Evolutionary conservation across 2,888 invertebrate species (phyloP).

Genomic region (Euclidia mi): DNA sequence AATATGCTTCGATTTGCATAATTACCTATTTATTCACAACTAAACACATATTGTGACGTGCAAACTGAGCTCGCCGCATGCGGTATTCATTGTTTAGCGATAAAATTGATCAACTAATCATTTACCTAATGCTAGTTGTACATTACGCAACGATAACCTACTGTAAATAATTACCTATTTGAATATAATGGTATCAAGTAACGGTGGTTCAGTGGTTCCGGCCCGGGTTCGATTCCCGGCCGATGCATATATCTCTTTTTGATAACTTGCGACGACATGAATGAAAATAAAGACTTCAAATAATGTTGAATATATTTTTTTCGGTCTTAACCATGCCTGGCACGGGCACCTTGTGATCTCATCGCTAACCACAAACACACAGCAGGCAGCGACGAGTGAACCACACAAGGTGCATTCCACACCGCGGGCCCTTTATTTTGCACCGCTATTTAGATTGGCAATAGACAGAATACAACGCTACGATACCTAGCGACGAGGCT

Average conservation of each 20-base stretch:
- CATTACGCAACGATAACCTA: too few species aligned
- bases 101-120: constrained; percentile 26
- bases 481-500: neutral
- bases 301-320: constrained; percentile 24
- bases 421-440: constrained; percentile 32
- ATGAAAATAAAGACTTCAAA: neutral
- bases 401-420: constrained; percentile 38
- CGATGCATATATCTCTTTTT: constrained; percentile 87
- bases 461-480: constrained; percentile 8
- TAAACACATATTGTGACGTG: constrained; percentile 48
- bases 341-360: constrained; percentile 27
- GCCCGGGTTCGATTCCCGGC: constrained; percentile 91
- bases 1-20: constrained; percentile 45
- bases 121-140: constrained; percentile 18
- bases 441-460: constrained; percentile 34
- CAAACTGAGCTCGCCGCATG: constrained; percentile 27
- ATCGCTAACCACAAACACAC: constrained; percentile 33
- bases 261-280: neutral
- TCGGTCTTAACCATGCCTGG: constrained; percentile 21
- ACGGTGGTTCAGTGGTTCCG: constrained; percentile 90
- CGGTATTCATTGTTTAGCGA: constrained; percentile 25
- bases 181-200: constrained; percentile 54
- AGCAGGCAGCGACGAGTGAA: constrained; percentile 12
- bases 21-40: constrained; percentile 44
- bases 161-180: constrained; percentile 7